Percentiles rank a stretch among this genome's conserved stretches.
phyloP scores from a whole-genome alignment of 2,797 vertebrate species.

The Tapirus indicus region DNA sequence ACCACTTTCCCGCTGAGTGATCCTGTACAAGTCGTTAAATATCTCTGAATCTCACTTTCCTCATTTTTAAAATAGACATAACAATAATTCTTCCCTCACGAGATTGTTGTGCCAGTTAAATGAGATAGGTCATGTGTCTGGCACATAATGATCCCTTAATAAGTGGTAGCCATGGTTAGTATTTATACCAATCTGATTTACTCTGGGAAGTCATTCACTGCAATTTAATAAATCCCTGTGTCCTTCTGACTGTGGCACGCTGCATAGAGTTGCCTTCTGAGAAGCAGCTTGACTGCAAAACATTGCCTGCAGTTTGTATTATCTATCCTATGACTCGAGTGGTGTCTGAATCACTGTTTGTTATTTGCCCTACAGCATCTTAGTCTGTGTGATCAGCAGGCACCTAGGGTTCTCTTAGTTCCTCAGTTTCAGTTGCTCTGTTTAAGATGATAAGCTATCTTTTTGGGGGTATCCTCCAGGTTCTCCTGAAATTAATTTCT shows the following conservation, averaged over 20 bases:
- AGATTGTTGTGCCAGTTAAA: background rate
- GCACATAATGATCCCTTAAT: background rate
- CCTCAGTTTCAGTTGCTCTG: background rate
- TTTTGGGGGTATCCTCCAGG: background rate
- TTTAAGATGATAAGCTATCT: background rate
- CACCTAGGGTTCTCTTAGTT: background rate
- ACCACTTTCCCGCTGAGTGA: background rate
- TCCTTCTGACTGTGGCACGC: background rate
- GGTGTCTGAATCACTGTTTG: background rate
- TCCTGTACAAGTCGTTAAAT: too few relatives aligned
- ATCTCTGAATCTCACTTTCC: background rate
- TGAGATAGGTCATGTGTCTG: background rate
- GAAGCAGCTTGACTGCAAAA: background rate
- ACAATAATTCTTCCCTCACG: background rate
- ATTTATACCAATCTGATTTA: background rate
- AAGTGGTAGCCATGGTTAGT: background rate
- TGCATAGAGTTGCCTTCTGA: background rate
- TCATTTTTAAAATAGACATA: background rate
- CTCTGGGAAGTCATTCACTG: background rate
- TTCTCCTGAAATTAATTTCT: constrained; percentile 3
- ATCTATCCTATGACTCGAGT: background rate
- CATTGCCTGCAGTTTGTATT: background rate
- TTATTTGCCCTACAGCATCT: background rate
- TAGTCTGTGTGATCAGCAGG: background rate
- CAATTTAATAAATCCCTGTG: background rate